These are phyloP conservation scores for Halesus radiatus DNA, from an alignment of 1,140 invertebrate genomes.

Conservation along the genomic window DNA sequence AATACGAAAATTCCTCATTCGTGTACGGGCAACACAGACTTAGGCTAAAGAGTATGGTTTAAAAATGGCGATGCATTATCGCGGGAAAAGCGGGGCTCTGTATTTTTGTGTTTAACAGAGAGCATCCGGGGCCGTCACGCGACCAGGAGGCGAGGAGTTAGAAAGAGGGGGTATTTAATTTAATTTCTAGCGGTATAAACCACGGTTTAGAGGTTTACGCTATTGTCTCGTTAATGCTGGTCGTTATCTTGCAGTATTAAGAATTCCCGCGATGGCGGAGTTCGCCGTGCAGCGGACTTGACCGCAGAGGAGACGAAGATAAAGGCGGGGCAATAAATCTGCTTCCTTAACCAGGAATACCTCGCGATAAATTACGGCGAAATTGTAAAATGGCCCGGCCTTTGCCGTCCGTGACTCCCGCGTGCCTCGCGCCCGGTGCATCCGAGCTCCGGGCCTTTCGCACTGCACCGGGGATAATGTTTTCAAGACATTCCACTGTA, in stretches of 20 bases:
- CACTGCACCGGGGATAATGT: not conserved
- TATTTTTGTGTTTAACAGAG: conserved; percentile 39
- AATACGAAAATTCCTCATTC: conserved; percentile 35
- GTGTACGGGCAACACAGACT: not conserved
- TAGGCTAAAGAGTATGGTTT: not conserved
- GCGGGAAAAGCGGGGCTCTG: conserved; percentile 26
- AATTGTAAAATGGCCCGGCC: conserved; percentile 47
- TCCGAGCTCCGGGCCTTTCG: not conserved
- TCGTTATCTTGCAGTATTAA: conserved; percentile 49
- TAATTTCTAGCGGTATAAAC: conserved; percentile 51
- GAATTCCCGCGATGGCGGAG: conserved; percentile 42
- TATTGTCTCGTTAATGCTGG: conserved; percentile 51
- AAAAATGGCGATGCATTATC: conserved; percentile 38
- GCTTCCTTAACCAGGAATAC: conserved; percentile 33
- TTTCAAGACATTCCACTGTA: not conserved
- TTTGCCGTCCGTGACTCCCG: conserved; percentile 25
- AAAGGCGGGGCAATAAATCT: conserved; percentile 47
- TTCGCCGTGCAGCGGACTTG: conserved; percentile 9
- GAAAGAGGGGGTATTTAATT: conserved; percentile 40
- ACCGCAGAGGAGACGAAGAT: conserved; percentile 41
- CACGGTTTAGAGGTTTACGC: conserved; percentile 38
- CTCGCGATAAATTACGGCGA: conserved; percentile 50
- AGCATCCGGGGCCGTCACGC: conserved; percentile 38
- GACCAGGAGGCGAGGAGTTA: conserved; percentile 2
- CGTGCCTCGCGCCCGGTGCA: not conserved